Percentiles rank a stretch among this genome's conserved stretches.
Evolutionary conservation across 1,140 invertebrate genomes (phyloP).

Genomic region (Leptoteleia sp.): DNA sequence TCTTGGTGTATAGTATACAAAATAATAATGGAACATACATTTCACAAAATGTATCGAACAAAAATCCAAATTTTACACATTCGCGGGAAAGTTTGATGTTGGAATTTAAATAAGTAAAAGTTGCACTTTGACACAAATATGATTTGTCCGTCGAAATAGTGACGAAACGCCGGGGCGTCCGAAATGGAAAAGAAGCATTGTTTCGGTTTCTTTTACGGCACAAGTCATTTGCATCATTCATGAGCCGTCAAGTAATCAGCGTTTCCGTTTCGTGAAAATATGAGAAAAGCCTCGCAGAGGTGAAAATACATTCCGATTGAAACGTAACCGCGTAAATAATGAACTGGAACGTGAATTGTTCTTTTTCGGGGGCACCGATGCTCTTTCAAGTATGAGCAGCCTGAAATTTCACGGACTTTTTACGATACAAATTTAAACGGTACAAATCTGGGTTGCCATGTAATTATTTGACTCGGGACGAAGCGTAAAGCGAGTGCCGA

Average conservation of each 20-base stretch:
- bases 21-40: too few relatives aligned
- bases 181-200: conserved; percentile 13
- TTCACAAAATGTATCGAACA: too few relatives aligned
- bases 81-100: too few relatives aligned
- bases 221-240: neutral
- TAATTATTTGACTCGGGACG: conserved; percentile 1
- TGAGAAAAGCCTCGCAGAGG: conserved; percentile 6
- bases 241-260: neutral
- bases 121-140: conserved; percentile 25
- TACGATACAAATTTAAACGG: conserved; percentile 15
- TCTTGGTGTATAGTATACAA: too few relatives aligned
- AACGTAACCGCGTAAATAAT: conserved; percentile 22
- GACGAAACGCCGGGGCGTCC: neutral
- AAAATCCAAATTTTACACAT: neutral
- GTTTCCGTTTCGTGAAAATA: conserved; percentile 10
- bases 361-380: conserved; percentile 22
- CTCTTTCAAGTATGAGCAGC: conserved; percentile 25
- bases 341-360: conserved; percentile 26
- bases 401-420: conserved; percentile 35
- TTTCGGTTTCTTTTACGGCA: conserved; percentile 17
- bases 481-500: neutral
- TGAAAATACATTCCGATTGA: conserved; percentile 19
- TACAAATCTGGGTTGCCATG: conserved; percentile 28
- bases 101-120: conserved; percentile 19
- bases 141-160: neutral